Evolutionary conservation across 1,140 invertebrate species (phyloP), one percentile per base, ranked within the genome.

Genomic region (Scaptomyza hsui): DNA sequence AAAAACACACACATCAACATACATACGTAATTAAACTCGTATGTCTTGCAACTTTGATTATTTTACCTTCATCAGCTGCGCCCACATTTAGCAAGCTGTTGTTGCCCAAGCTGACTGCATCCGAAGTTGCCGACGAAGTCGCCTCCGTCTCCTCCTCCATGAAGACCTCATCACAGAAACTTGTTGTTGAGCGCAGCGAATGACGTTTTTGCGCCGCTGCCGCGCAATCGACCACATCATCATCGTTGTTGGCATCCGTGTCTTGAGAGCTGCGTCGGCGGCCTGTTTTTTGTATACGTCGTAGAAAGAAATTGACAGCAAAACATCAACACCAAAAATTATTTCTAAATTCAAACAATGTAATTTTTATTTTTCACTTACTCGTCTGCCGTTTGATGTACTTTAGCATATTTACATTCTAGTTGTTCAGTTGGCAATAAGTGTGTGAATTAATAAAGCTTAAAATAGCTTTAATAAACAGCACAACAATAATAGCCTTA

Each of bases 101-200:
- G 35, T 62, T 71, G 55, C 53, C 52, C 29, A 79, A 63, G 39
- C 71, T 77, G 63, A 89, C 69, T 55, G 61, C 75, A 76, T 65
- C 65, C 48, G 47, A 29, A 24, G 49, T 42, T 69, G 41, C 24
- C 39, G 19, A 32, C 29, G 18, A 56, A 24, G n/a, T 44, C 42
- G 15, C 26, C 24, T 35, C 61, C 47, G 41, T 59, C 68, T 56
- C 75, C 53, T 59, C 69, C 44, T 88, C 85, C 56, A 90, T 74
- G 48, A 90, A 90, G 32, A 90, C 60, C 49, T 90, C 89, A 80
- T 90, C 89, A 67, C 89, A 90, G 72, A 90, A 90, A 78, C 89
- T 90, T 62, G 89, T 90, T 76, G 89, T 89, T 10, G 89, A 90
- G 21, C 85, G 81, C 61, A 90, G 49, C 39, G 89, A 90, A 71